Percentiles rank a stretch among this genome's conserved stretches.
These are phyloP conservation scores for Diplogasteroides magnus DNA, from an alignment of 1,140 invertebrate species.

Conservation along the genomic window DNA sequence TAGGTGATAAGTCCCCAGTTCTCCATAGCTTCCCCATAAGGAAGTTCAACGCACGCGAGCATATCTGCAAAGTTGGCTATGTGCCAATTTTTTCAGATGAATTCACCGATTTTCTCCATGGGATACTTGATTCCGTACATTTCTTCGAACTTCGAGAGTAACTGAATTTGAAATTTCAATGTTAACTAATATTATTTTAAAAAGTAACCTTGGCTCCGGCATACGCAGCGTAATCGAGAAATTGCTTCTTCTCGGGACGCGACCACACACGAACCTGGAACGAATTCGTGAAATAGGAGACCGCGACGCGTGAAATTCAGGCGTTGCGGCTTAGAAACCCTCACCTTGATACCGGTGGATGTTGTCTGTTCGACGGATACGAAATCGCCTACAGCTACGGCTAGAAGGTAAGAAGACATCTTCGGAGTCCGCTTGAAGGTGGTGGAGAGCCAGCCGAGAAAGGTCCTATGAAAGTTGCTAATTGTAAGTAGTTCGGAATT, in stretches of 20 bases:
- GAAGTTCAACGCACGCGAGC: slow-evolving; percentile 87
- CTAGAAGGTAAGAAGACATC: slow-evolving; percentile 58
- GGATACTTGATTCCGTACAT: slow-evolving; percentile 78
- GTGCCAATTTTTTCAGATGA: too few relatives aligned
- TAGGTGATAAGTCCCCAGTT: slow-evolving; percentile 85
- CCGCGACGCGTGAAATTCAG: too few relatives aligned
- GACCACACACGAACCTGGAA: slow-evolving; percentile 74
- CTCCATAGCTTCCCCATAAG: slow-evolving; percentile 87
- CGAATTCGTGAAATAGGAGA: too few relatives aligned
- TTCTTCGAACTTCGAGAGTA: slow-evolving; percentile 73
- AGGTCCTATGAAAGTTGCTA: background rate
- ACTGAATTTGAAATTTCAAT: too few relatives aligned
- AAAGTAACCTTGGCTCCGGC: slow-evolving; percentile 71
- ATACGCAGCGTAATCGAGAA: slow-evolving; percentile 71
- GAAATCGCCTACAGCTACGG: slow-evolving; percentile 56
- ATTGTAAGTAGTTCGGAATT: background rate
- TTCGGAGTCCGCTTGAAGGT: slow-evolving; percentile 14
- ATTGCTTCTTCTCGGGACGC: slow-evolving; percentile 69
- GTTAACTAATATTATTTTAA: too few relatives aligned
- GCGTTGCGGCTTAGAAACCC: too few relatives aligned
- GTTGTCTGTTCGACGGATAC: slow-evolving; percentile 32
- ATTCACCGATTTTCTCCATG: slow-evolving; percentile 53
- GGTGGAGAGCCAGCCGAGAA: slow-evolving; percentile 3
- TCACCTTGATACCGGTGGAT: slow-evolving; percentile 16
- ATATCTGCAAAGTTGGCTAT: slow-evolving; percentile 71